Conservation (phyloP, 2,888 invertebrate species). For the Tineola bisselliella region DNA sequence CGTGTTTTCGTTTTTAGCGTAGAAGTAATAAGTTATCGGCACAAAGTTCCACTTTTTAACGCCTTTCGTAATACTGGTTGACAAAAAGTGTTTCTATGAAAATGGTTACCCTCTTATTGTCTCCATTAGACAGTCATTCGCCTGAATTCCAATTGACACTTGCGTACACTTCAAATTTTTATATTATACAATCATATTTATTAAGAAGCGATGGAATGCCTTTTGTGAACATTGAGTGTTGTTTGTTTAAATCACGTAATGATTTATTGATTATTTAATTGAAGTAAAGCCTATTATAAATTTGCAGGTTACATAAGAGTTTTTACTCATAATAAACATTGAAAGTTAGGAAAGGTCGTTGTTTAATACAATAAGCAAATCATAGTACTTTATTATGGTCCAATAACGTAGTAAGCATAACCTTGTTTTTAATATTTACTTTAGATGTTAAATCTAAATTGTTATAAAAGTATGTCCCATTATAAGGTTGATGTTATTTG, state of each 20-base stretch:
- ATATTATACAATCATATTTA: neutral
- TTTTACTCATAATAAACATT: too few species aligned
- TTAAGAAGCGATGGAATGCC: neutral
- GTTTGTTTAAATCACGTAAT: neutral
- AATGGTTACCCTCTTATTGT: neutral
- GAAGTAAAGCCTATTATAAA: neutral
- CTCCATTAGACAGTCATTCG: neutral
- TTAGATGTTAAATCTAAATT: too few species aligned
- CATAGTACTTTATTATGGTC: too few species aligned
- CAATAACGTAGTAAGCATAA: neutral
- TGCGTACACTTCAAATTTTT: neutral
- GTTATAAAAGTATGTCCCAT: too few species aligned
- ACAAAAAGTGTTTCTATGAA: neutral
- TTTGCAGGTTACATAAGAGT: too few species aligned
- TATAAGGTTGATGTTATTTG: too few species aligned
- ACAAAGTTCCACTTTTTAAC: conserved; percentile 32
- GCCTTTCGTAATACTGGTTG: conserved; percentile 30
- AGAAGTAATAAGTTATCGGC: conserved; percentile 31
- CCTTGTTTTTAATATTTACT: neutral
- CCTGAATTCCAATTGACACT: neutral
- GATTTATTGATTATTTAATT: neutral
- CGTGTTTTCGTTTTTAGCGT: conserved; percentile 63
- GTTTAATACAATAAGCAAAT: too few species aligned
- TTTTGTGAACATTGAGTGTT: neutral
- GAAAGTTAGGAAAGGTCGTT: too few species aligned